Conservation (phyloP, 2,113 vertebrate genomes). For the Rhynchopsitta pachyrhyncha region DNA sequence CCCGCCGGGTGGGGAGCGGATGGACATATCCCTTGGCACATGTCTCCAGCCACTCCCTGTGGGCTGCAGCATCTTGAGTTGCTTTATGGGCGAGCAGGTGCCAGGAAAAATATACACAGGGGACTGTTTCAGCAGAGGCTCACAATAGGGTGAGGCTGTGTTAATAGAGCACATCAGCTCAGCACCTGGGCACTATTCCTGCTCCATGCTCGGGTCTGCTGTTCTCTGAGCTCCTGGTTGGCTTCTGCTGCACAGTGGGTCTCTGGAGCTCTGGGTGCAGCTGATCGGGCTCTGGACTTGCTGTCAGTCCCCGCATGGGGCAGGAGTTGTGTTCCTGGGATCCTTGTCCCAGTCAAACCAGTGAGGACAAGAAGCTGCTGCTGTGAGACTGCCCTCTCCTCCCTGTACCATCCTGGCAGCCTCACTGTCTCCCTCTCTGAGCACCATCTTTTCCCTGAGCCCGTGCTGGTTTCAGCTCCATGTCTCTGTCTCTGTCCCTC, state of each 20-base stretch:
- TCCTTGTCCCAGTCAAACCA: neutral
- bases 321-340: neutral
- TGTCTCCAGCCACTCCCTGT: neutral
- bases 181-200: rapidly evolving
- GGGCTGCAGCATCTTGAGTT: neutral
- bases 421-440: neutral
- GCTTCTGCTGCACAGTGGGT: neutral
- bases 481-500: neutral
- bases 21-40: neutral
- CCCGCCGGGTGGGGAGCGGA: neutral
- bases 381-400: neutral
- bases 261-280: neutral
- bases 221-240: neutral
- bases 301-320: neutral
- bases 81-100: neutral
- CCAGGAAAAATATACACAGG: neutral
- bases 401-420: neutral
- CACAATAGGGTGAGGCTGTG: neutral
- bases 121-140: neutral
- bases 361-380: neutral
- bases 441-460: neutral
- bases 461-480: neutral
- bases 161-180: neutral
- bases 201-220: rapidly evolving
- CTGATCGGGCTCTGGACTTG: neutral